Evolutionary conservation across 2,888 invertebrate species (phyloP), one percentile per base, ranked within the genome.

Genomic region (Dasypolia templi): DNA sequence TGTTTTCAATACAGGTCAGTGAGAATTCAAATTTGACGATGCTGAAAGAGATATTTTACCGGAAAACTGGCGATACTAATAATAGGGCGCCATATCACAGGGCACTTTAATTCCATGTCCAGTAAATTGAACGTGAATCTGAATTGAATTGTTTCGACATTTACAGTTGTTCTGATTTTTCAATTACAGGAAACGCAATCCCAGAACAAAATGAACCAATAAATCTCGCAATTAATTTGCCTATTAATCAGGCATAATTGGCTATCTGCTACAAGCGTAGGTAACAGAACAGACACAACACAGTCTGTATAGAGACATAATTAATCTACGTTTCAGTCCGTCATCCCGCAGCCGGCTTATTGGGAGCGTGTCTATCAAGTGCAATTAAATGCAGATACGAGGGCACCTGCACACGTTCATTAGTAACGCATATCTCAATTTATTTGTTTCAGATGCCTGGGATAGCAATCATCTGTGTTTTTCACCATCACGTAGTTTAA

Each of bases 241-340:
- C 44, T 67, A 82, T 72, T 79, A 72, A 70, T 79, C 79, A 66
- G 46, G 32, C 59, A 59, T 63, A 75, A 82, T 75, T 75, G 39
- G 39, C 12, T 75, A 59, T 58, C 62, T 72, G 69, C 46, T 69
- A 59, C 58, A 35, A 26, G 63, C 39, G 26, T 64, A 64, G 66
- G 58, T 56, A 53, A 14, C 61, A 58, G 49, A 32, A 46, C 51
- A n/a, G 68, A 65, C 59, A 63, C 67, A 44, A 63, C 53, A 51
- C 32, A 26, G 19, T 61, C 44, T 76, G 14, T 68, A 72, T 56
- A 68, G 26, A 58, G 19, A 70, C 56, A 67, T 56, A 63, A 75
- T 76, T 70, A 81, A 84, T 84, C 63, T 75, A 59, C 17, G 39
- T 62, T 70, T 39, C 87, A 81, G 59, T 29, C 58, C 73, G 82